Evolutionary conservation across 2,797 vertebrate species (phyloP).

Genomic region (Cryptoblepharus egeriae): DNA sequence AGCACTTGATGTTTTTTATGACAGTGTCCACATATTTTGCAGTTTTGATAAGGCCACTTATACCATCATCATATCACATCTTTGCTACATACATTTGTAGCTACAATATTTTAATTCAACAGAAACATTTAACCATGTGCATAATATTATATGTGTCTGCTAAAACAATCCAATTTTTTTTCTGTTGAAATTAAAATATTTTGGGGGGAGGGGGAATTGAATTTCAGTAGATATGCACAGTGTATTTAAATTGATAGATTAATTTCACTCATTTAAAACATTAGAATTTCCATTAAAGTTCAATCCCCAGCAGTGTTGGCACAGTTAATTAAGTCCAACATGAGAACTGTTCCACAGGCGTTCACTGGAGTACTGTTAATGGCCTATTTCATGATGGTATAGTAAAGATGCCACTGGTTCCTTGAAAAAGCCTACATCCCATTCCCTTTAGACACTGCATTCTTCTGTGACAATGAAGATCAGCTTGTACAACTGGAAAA

Average conservation of each 20-base stretch:
- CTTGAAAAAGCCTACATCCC: background rate
- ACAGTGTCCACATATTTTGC: background rate
- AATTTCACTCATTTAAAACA: constrained; percentile 14
- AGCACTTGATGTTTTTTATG: background rate
- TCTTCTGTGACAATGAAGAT: background rate
- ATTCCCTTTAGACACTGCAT: background rate
- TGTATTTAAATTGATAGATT: constrained; percentile 18
- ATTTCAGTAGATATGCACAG: background rate
- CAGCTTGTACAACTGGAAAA: background rate
- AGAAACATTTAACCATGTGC: background rate
- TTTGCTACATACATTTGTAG: background rate
- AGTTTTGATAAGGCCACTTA: background rate
- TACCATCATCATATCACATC: background rate
- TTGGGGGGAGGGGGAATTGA: background rate
- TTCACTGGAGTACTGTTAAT: background rate
- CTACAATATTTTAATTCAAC: constrained; percentile 2
- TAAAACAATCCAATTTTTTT: background rate
- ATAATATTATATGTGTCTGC: background rate
- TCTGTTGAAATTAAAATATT: background rate
- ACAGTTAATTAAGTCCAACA: background rate
- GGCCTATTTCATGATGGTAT: background rate
- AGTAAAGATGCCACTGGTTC: background rate
- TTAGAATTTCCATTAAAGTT: background rate
- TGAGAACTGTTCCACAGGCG: background rate
- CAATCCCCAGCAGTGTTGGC: background rate